Evolutionary conservation across 2,113 vertebrate genomes (phyloP).

Genomic region (Rhagologus leucostigma): DNA sequence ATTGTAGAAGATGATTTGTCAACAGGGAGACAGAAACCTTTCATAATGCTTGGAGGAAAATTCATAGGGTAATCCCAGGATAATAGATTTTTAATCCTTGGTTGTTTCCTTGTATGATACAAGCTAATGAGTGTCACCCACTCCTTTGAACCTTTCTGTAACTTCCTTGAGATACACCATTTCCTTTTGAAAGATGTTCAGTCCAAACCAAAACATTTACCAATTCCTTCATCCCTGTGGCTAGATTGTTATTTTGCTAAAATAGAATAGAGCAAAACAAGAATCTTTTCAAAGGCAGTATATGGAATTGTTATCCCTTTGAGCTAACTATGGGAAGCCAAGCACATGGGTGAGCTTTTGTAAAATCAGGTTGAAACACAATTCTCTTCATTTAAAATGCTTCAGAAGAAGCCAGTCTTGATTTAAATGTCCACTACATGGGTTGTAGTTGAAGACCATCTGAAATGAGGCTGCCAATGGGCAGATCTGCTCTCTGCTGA

Average conservation of each 20-base stretch:
- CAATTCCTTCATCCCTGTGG: background rate
- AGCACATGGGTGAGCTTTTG: background rate
- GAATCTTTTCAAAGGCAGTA: background rate
- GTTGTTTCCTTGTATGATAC: slow-evolving; percentile 27
- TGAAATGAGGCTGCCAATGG: background rate
- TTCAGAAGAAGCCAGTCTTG: background rate
- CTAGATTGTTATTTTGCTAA: background rate
- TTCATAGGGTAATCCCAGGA: background rate
- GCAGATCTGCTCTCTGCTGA: background rate
- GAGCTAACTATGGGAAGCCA: background rate
- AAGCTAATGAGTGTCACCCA: background rate
- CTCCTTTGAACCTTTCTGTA: background rate
- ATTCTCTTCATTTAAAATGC: background rate
- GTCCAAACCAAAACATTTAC: background rate
- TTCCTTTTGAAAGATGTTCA: background rate
- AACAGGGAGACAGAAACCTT: background rate
- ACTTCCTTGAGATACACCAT: background rate
- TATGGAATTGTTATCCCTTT: background rate
- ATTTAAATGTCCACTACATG: background rate
- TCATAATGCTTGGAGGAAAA: slow-evolving; percentile 1
- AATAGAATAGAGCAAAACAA: background rate
- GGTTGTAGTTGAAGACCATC: background rate
- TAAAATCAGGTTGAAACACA: background rate
- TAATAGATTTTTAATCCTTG: slow-evolving; percentile 31
- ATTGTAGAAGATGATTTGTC: background rate